Evolutionary conservation across 2,113 vertebrate genomes (phyloP), one percentile per base, ranked within the genome.

Genomic region (Apteryx owenii): DNA sequence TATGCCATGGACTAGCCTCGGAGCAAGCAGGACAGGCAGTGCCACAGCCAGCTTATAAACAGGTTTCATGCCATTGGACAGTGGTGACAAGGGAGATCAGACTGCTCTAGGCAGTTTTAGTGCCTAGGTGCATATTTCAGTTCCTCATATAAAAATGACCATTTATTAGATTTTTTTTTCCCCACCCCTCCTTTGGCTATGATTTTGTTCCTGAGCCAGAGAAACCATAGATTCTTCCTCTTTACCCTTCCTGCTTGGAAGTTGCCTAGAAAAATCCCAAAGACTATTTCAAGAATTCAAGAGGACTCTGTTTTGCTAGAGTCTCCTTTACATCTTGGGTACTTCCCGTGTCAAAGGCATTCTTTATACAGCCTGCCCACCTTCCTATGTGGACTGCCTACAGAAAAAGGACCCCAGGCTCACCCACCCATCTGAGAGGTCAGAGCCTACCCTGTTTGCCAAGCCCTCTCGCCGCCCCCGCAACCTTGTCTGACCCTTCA

Each of bases 181-280:
- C 21, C 31, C n/a, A 66, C 33, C 4, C 38, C 9, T 0, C 6
- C 89, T 91, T 56, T 1, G 1, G 58, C 17, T 54, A 19, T 19
- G 20, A 31, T 66, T 81, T 53, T 64, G 17, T 38, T 8, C 68
- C 79, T 66, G 62, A 76, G 72, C 40, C 69, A 73, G 44, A 81
- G 33, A 80, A 88, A 40, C 53, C 50, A 48, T 7, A 8, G 9
- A 15, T 93, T 85, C 53, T 81, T 88, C 44, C 16, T 86, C 70
- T 93, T 84, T 44, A 90, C 10, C 36, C 18, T 81, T 83, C 50
- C 69, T 58, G 20, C 82, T 94, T 62, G 36, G 31, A 88, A 80
- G 68, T 12, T 90, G 44, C 36, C 76, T 75, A 68, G 71, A 22
- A 86, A 92, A 95, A 86, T 31, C 56, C 33, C 66, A 77, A 72